phyloP scores from a whole-genome alignment of 2,888 invertebrate species.

The Aromia moschata region DNA sequence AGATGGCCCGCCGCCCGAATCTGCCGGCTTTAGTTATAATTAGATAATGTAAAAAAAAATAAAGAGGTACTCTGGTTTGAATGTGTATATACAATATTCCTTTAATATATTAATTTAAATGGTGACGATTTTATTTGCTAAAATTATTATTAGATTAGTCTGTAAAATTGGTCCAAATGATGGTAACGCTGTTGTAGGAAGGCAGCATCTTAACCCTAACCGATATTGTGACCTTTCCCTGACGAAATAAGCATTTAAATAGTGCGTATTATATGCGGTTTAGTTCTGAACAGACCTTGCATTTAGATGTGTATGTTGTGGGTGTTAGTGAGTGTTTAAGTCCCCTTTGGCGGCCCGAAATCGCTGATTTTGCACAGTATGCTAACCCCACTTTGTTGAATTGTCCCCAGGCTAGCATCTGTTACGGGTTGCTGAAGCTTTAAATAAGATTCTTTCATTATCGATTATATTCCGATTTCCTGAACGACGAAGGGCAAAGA shows the following conservation, averaged over 20 bases:
- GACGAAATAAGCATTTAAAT: conserved; percentile 47
- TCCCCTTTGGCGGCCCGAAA: conserved; percentile 50
- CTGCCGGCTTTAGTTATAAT: no score
- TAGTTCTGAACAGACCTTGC: conserved; percentile 50
- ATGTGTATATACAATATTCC: no score
- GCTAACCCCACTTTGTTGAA: conserved; percentile 46
- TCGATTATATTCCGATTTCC: conserved; percentile 32
- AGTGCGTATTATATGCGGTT: conserved; percentile 52
- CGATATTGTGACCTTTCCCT: conserved; percentile 20
- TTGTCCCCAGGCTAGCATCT: conserved; percentile 54
- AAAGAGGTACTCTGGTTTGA: no score
- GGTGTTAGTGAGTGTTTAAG: conserved; percentile 48
- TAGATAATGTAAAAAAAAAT: no score
- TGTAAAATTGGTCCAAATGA: no score
- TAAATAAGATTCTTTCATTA: conserved; percentile 26
- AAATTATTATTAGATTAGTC: no score
- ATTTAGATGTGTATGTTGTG: conserved; percentile 55
- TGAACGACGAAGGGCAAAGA: no score
- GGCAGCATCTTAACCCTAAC: no score
- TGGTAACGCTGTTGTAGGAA: no score
- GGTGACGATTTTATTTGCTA: no score
- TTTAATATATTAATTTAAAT: no score
- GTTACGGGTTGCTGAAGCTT: conserved; percentile 43
- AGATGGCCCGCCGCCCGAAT: no score
- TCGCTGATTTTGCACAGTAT: conserved; percentile 52